phyloP scores from a whole-genome alignment of 2,113 vertebrate genomes.

The Dermatemys mawii region DNA sequence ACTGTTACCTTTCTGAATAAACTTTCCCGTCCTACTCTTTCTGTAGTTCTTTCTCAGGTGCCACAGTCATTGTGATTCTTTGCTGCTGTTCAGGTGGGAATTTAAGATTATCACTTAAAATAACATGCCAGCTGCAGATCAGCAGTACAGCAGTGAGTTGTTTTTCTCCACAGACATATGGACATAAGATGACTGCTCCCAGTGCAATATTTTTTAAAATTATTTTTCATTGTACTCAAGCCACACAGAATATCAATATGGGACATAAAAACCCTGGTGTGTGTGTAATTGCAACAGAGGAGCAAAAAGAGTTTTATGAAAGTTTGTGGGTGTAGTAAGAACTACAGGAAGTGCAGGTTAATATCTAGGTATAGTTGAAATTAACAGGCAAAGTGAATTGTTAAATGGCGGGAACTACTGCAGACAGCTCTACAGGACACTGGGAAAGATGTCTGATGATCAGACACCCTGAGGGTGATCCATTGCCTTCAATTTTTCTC shows the following conservation, averaged over 20 bases:
- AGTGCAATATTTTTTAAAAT: background rate
- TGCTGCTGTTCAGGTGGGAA: background rate
- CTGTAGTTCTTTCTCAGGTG: background rate
- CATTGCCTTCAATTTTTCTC: background rate
- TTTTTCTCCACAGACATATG: background rate
- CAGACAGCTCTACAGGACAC: background rate
- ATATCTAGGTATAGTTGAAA: background rate
- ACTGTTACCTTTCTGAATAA: background rate
- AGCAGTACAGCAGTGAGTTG: background rate
- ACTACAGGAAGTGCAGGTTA: background rate
- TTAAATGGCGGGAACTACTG: background rate
- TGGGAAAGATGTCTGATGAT: background rate
- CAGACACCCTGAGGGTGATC: background rate
- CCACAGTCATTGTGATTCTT: background rate
- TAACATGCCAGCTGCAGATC: background rate
- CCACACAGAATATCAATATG: background rate
- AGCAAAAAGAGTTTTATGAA: background rate
- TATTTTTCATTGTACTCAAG: background rate
- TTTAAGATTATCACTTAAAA: background rate
- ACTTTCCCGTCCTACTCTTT: background rate
- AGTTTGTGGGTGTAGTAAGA: background rate
- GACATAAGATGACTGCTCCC: background rate
- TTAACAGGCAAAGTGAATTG: background rate
- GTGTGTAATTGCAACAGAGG: background rate
- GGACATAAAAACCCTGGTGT: background rate